Base-by-base conservation (phyloP, 2,797 vertebrate species). In the Coranthus polyacanthus region DNA sequence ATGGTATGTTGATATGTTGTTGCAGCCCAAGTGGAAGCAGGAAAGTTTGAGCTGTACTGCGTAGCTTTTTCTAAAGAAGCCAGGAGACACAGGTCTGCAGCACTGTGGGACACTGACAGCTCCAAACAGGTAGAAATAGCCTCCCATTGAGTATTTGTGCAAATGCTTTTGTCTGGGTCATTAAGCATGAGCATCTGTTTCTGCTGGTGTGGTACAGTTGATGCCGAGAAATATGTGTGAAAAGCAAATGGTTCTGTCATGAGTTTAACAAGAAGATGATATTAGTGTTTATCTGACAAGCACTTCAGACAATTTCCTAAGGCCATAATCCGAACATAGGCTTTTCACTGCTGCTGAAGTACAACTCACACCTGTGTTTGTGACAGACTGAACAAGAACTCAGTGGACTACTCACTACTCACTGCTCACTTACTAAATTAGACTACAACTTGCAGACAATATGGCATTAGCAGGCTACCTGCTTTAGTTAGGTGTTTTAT, bases 91-190 rank as follows among this genome's bases (percentile, higher is more conserved):
- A 51, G 68, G 41, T 56, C 44, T 51, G 32, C 22, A 49, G 56
- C 67, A 46, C 65, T 41, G 64, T 49, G 58, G 55, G 75, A 51
- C 5, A 16, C 26, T 67, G 70, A 83, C 74, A 61, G 62, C 65
- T 54, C 41, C 59, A 54, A 46, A 68, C 49, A 59, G 42, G 52
- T 21, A 56, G 49, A 58, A 64, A 60, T 2, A 18, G 49, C 29
- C 58, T 68, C 64, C 58, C 20, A 24, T 42, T 4, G 71, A 53
- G 72, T 68, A 62, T 64, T 64, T 78, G 69, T 67, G 55, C 71
- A 71, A 56, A 42, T 46, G 43, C 52, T 63, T 68, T 58, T 37
- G 54, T 53, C 51, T 55, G 65, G 68, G 51, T 72, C 72, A 70
- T 79, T 81, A 69, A 53, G 26, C 44, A 36, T 21, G 54, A 43